Evolutionary conservation across 2,888 invertebrate species (phyloP).

Genomic region (Clitarchus hookeri): DNA sequence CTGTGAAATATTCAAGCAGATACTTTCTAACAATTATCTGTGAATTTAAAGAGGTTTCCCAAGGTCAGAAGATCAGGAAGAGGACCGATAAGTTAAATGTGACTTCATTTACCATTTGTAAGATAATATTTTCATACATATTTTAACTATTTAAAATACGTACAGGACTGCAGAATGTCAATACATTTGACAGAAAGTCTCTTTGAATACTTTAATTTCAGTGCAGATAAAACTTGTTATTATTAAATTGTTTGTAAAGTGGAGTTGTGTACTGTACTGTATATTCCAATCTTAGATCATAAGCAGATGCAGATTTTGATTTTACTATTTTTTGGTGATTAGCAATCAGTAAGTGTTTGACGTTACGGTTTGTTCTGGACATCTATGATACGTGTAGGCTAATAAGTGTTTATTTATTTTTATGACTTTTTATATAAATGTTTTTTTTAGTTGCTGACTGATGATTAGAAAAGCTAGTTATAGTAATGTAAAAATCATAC

Average conservation of each 20-base stretch:
- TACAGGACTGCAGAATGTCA: neutral
- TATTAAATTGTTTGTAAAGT: neutral
- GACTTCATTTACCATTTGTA: slow-evolving; percentile 14
- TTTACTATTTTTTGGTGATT: neutral
- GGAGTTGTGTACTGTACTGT: neutral
- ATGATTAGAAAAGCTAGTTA: slow-evolving; percentile 7
- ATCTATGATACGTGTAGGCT: neutral
- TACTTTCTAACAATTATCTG: neutral
- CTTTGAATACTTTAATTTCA: neutral
- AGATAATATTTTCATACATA: slow-evolving; percentile 9
- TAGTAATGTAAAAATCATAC: neutral
- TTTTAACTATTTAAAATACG: neutral
- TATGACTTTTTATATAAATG: neutral
- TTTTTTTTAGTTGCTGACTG: neutral
- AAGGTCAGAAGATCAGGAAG: neutral
- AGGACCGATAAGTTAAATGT: neutral
- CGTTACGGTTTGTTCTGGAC: neutral
- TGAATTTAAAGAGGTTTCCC: neutral
- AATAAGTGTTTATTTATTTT: neutral
- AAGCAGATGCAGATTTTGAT: slow-evolving; percentile 7
- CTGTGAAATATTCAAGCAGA: neutral
- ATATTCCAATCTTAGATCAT: neutral
- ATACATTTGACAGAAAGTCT: neutral
- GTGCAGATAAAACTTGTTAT: neutral
- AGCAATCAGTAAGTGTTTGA: neutral